Evolutionary conservation across 1,140 invertebrate genomes (phyloP).

Genomic region (Daktulosphaira vitifoliae): DNA sequence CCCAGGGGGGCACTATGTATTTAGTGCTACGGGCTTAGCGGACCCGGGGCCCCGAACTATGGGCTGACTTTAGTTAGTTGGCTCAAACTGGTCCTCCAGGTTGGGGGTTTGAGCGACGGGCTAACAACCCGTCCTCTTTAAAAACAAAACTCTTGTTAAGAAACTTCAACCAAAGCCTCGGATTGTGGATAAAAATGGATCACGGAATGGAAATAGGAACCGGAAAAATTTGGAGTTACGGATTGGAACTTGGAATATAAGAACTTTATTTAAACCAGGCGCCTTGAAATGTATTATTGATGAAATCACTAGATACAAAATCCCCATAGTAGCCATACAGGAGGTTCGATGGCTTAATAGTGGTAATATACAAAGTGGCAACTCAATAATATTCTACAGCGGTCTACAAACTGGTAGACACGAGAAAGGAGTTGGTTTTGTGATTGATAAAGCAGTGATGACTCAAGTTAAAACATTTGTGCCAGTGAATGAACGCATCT

Average conservation of each 20-base stretch:
- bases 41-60: conserved; percentile 4
- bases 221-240: conserved; percentile 4
- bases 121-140: conserved; percentile 6
- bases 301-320: conserved; percentile 34
- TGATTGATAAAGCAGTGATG: conserved; percentile 7
- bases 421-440: conserved; percentile 31
- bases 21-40: conserved; percentile 2
- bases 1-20: neutral
- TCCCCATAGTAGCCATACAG: conserved; percentile 35
- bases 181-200: neutral
- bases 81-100: neutral
- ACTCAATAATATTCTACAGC: conserved; percentile 15
- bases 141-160: neutral
- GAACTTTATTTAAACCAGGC: conserved; percentile 23
- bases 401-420: conserved; percentile 10
- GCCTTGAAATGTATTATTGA: conserved; percentile 18
- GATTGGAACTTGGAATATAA: conserved; percentile 35
- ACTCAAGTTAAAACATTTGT: conserved; percentile 18
- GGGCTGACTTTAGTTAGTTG: conserved; percentile 6
- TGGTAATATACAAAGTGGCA: conserved; percentile 5
- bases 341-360: conserved; percentile 30
- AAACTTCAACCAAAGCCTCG: conserved; percentile 6
- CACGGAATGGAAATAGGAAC: conserved; percentile 1
- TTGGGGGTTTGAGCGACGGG: conserved; percentile 4
- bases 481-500: conserved; percentile 33